phyloP scores from a whole-genome alignment of 2,888 invertebrate genomes.

The Geotrupes spiniger region DNA sequence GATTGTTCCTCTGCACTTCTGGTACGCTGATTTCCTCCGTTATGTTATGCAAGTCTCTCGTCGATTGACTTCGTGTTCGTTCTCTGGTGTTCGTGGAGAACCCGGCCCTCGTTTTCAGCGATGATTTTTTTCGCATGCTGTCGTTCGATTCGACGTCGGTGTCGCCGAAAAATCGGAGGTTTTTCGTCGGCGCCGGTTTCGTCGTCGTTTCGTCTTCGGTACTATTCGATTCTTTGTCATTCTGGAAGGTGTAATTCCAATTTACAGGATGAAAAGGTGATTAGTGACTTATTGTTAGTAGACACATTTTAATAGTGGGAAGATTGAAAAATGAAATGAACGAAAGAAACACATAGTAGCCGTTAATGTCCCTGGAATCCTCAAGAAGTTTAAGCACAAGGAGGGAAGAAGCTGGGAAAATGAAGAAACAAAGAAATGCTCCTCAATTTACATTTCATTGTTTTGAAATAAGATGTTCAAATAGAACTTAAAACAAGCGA shows the following conservation, averaged over 20 bases:
- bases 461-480: too few relatives aligned
- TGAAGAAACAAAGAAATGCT: too few relatives aligned
- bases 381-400: too few relatives aligned
- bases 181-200: conserved; percentile 60
- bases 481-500: too few relatives aligned
- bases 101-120: conserved; percentile 30
- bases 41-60: conserved; percentile 58
- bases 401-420: too few relatives aligned
- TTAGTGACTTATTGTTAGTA: too few relatives aligned
- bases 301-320: too few relatives aligned
- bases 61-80: conserved; percentile 42
- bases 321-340: too few relatives aligned
- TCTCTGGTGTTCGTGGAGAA: conserved; percentile 19
- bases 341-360: too few relatives aligned
- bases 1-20: conserved; percentile 40
- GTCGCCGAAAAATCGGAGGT: conserved; percentile 80
- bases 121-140: conserved; percentile 45
- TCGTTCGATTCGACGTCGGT: conserved; percentile 75
- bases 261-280: too few relatives aligned
- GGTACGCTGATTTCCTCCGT: conserved; percentile 47
- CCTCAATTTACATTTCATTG: too few relatives aligned
- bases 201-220: conserved; percentile 56
- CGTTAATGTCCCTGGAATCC: too few relatives aligned
- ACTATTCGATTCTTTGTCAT: conserved; percentile 51
- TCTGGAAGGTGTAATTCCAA: conserved; percentile 33